Conservation (phyloP, 2,888 invertebrate genomes). For the Erynnis tages region DNA sequence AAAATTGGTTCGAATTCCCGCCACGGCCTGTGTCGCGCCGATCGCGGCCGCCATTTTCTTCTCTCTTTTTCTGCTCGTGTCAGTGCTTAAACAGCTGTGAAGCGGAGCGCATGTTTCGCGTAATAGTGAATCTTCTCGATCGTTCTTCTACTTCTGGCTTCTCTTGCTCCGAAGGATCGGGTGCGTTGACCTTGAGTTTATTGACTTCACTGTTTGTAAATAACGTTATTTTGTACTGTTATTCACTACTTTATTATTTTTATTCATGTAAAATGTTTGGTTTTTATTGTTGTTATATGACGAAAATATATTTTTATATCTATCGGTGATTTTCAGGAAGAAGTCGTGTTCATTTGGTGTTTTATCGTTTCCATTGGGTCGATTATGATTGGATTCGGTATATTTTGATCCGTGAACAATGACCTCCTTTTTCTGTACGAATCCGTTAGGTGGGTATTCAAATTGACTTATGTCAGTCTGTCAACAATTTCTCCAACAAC, state of each 20-base stretch:
- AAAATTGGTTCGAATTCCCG: constrained; percentile 50
- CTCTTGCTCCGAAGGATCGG: constrained; percentile 42
- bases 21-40: constrained; percentile 49
- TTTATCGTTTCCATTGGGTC: too few relatives aligned
- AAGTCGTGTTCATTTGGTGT: too few relatives aligned
- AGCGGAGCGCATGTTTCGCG: constrained; percentile 51
- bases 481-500: too few relatives aligned
- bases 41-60: constrained; percentile 73
- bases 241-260: neutral
- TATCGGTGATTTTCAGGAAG: too few relatives aligned
- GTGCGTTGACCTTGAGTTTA: constrained; percentile 41
- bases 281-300: neutral
- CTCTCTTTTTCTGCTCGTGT: constrained; percentile 68
- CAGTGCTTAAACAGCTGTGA: constrained; percentile 61
- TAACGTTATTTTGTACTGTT: neutral
- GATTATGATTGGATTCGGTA: too few relatives aligned
- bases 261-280: neutral
- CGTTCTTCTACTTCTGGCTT: constrained; percentile 58
- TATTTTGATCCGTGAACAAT: too few relatives aligned
- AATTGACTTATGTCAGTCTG: too few relatives aligned
- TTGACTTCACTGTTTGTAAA: neutral
- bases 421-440: neutral
- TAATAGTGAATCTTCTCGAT: constrained; percentile 56
- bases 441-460: too few relatives aligned
- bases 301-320: too few relatives aligned